Percentiles rank a stretch among this genome's conserved stretches.
These are phyloP conservation scores for Mantis religiosa DNA, from an alignment of 2,888 invertebrate genomes.

Conservation along the genomic window DNA sequence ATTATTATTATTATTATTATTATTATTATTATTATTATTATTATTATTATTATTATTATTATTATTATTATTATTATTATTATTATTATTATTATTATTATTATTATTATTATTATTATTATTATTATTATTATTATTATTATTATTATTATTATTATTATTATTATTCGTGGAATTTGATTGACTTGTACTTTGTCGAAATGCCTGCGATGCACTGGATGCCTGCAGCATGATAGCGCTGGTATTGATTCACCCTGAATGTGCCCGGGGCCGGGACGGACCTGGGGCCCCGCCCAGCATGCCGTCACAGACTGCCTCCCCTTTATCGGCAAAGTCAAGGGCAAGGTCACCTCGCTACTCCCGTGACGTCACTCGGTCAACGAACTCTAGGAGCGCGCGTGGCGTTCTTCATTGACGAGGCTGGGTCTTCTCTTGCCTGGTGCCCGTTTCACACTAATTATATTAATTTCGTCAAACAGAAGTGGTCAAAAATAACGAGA, in stretches of 20 bases:
- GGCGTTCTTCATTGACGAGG: neutral
- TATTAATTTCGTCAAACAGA: no score
- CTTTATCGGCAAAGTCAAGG: conserved; percentile 11
- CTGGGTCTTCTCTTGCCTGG: neutral
- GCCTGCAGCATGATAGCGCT: neutral
- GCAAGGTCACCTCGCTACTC: conserved; percentile 19
- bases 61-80: no score
- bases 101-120: no score
- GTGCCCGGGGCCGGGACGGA: neutral
- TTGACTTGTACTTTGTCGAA: neutral
- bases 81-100: no score
- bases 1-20: no score
- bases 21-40: no score
- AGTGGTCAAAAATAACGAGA: no score
- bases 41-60: no score
- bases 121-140: no score
- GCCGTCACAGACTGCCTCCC: neutral
- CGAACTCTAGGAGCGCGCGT: neutral
- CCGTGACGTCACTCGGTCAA: conserved; percentile 8
- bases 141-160: neutral
- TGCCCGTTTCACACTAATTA: no score
- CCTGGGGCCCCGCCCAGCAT: conserved; percentile 8
- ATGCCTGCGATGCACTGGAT: neutral
- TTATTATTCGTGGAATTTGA: neutral
- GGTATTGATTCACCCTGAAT: neutral